phyloP scores from a whole-genome alignment of 1,140 invertebrate genomes.

The Babylonia areolata region DNA sequence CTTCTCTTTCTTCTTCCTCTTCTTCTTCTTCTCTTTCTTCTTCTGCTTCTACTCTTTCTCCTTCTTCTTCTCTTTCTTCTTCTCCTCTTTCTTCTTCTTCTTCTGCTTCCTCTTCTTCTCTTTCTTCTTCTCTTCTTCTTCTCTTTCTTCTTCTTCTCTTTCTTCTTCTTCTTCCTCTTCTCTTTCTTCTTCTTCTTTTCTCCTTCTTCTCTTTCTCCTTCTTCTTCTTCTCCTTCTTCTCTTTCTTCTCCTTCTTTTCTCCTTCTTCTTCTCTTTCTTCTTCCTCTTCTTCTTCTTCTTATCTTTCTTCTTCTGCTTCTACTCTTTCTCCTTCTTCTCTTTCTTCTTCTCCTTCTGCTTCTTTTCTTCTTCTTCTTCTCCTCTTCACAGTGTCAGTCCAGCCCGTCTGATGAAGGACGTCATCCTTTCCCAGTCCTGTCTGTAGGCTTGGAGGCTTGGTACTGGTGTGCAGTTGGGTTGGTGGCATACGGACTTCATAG shows the following conservation, averaged over 20 bases:
- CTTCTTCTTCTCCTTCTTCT: constrained; percentile 5
- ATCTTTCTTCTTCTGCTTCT: not conserved
- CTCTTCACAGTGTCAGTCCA: too few species aligned
- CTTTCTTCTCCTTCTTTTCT: not conserved
- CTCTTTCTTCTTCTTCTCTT: constrained; percentile 6
- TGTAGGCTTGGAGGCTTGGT: too few species aligned
- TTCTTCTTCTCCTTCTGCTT: too few species aligned
- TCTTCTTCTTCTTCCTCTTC: not conserved
- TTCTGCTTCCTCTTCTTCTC: not conserved
- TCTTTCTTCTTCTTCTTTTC: not conserved
- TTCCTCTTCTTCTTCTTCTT: not conserved
- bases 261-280: not conserved
- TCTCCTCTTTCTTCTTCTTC: not conserved
- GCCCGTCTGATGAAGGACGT: too few species aligned
- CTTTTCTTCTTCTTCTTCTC: too few species aligned
- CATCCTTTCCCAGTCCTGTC: too few species aligned
- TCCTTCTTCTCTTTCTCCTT: not conserved
- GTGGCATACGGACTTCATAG: too few species aligned
- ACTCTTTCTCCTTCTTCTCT: too few species aligned
- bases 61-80: not conserved
- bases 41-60: not conserved
- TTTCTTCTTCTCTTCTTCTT: not conserved
- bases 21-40: not conserved
- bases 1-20: not conserved
- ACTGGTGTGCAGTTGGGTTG: too few species aligned